phyloP scores from a whole-genome alignment of 2,797 vertebrate species.

The Poeciliopsis turneri region DNA sequence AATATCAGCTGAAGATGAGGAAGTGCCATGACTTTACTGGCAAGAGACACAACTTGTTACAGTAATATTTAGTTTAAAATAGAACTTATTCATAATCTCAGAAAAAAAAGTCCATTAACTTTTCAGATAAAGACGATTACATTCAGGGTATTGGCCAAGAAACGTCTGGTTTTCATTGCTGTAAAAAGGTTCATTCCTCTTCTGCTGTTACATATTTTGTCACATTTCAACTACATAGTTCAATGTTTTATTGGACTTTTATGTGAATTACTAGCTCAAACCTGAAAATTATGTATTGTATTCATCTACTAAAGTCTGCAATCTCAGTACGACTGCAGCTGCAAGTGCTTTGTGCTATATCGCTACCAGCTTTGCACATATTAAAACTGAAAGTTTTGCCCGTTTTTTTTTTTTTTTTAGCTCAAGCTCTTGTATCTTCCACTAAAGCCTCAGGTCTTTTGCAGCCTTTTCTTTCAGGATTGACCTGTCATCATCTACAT shows the following conservation, averaged over 20 bases:
- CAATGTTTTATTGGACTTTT: not conserved
- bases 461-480: not conserved
- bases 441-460: not conserved
- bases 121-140: too few relatives aligned
- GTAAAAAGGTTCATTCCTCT: not conserved
- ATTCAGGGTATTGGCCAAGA: not conserved
- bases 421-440: not conserved
- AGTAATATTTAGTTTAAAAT: slow-evolving; percentile 27
- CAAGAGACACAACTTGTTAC: slow-evolving; percentile 11
- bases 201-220: not conserved
- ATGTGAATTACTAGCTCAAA: not conserved
- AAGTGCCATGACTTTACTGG: slow-evolving; percentile 43
- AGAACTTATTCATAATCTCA: not conserved
- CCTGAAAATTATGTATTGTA: not conserved
- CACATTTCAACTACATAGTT: not conserved
- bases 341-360: not conserved
- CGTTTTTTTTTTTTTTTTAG: not conserved
- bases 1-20: slow-evolving; percentile 1
- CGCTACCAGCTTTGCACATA: not conserved
- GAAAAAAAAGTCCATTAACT: too few relatives aligned
- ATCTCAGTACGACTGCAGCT: not conserved
- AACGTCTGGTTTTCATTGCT: not conserved
- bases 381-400: not conserved
- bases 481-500: not conserved
- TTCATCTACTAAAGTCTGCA: not conserved